Evolutionary conservation across 2,888 invertebrate species (phyloP).

Genomic region (Malthinus seriepunctatus): DNA sequence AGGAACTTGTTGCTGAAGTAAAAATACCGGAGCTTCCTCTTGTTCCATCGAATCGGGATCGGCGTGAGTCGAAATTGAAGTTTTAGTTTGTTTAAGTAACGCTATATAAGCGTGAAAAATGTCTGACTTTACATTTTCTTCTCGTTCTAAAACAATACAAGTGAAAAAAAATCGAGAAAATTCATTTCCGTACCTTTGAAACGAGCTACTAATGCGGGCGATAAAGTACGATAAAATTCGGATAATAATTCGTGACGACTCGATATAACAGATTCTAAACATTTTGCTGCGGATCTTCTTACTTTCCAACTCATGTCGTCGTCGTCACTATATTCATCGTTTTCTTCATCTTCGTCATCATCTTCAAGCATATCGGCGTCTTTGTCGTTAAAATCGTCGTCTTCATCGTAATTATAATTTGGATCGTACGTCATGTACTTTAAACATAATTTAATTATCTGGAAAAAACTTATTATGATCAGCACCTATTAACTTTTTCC

Average conservation of each 20-base stretch:
- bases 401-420: constrained; percentile 98
- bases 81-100: constrained; percentile 85
- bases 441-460: constrained; percentile 86
- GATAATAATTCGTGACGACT: constrained; percentile 89
- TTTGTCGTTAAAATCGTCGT: constrained; percentile 72
- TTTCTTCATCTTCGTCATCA: constrained; percentile 74
- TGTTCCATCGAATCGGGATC: constrained; percentile 75
- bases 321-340: constrained; percentile 98
- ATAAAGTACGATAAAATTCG: constrained; percentile 86
- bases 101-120: constrained; percentile 97
- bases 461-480: too few relatives aligned
- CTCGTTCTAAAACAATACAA: constrained; percentile 77
- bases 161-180: neutral
- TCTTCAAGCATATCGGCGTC: constrained; percentile 71
- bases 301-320: constrained; percentile 99
- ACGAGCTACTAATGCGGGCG: constrained; percentile 87
- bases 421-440: constrained; percentile 96
- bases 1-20: constrained; percentile 67
- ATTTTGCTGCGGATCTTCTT: constrained; percentile 95
- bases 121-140: constrained; percentile 98
- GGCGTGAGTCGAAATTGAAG: constrained; percentile 65
- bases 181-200: constrained; percentile 73
- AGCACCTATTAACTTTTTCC: neutral
- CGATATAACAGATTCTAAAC: constrained; percentile 91
- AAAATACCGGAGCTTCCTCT: constrained; percentile 69